Evolutionary conservation across 2,797 vertebrate genomes (phyloP).

Genomic region (Myripristis jacobus): DNA sequence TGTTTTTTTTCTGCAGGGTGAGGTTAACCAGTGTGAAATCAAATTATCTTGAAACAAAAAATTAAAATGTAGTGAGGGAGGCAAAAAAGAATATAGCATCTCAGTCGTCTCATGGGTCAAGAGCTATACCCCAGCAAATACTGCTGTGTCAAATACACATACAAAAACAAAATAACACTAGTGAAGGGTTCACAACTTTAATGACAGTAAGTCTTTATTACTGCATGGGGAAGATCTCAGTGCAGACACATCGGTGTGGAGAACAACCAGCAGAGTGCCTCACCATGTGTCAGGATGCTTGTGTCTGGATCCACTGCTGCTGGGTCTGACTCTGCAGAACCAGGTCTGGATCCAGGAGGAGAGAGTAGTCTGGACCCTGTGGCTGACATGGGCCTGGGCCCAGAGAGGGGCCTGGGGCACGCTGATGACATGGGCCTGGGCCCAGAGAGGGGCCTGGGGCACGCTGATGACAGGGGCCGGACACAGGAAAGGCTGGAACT

Average conservation of each 20-base stretch:
- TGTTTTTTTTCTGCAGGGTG: background rate
- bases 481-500: constrained; percentile 47
- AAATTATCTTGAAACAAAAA: background rate
- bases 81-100: background rate
- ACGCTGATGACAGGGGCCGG: constrained; percentile 40
- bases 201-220: background rate
- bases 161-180: constrained; percentile 1
- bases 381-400: constrained; percentile 58
- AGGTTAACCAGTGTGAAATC: background rate
- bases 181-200: background rate
- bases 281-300: constrained; percentile 92
- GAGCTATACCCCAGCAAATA: background rate
- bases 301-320: constrained; percentile 76
- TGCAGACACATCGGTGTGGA: constrained; percentile 2
- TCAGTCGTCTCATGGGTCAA: background rate
- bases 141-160: background rate
- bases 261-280: constrained; percentile 38
- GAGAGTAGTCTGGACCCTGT: constrained; percentile 42
- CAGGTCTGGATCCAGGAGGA: constrained; percentile 66
- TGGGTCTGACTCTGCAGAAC: constrained; percentile 68
- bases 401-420: constrained; percentile 53
- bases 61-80: background rate
- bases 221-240: background rate
- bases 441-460: constrained; percentile 53
- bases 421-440: constrained; percentile 63